Evolutionary conservation across 2,888 invertebrate genomes (phyloP).

Genomic region (Lacanobia wlatinum): DNA sequence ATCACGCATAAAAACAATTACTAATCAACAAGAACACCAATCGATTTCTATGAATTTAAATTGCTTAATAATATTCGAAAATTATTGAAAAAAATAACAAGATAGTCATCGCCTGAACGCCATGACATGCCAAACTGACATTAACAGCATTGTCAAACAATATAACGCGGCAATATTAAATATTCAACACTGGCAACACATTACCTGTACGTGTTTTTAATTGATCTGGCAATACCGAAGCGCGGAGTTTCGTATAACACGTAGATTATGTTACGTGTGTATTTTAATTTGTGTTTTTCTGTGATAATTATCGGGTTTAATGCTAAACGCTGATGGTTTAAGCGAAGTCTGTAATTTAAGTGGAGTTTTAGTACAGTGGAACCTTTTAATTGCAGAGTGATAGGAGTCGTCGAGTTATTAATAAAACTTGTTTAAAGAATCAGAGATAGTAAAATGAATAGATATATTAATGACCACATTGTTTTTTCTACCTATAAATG

Average conservation of each 20-base stretch:
- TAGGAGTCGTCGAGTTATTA: not conserved
- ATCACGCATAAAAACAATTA: not conserved
- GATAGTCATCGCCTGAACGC: constrained; percentile 76
- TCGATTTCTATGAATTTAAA: constrained; percentile 75
- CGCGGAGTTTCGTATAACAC: constrained; percentile 53
- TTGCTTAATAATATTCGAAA: constrained; percentile 73
- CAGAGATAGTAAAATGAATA: not conserved
- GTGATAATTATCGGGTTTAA: constrained; percentile 39
- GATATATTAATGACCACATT: too few species aligned
- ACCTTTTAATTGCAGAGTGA: not conserved
- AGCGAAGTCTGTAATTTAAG: constrained; percentile 16
- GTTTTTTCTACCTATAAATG: too few species aligned
- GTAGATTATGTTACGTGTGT: constrained; percentile 40
- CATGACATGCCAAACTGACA: constrained; percentile 89
- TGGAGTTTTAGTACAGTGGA: constrained; percentile 6
- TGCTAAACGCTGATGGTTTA: constrained; percentile 34
- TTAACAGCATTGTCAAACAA: constrained; percentile 89
- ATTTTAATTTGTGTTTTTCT: constrained; percentile 39
- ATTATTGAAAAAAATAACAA: constrained; percentile 75
- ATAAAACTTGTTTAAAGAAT: not conserved
- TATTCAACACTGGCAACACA: constrained; percentile 83
- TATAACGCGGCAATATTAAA: constrained; percentile 82
- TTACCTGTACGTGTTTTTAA: constrained; percentile 79
- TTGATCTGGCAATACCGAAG: constrained; percentile 81
- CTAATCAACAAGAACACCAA: constrained; percentile 50